Percentiles rank a stretch among this genome's conserved stretches.
phyloP scores from a whole-genome alignment of 2,888 invertebrate genomes.

The Tholera decimalis region DNA sequence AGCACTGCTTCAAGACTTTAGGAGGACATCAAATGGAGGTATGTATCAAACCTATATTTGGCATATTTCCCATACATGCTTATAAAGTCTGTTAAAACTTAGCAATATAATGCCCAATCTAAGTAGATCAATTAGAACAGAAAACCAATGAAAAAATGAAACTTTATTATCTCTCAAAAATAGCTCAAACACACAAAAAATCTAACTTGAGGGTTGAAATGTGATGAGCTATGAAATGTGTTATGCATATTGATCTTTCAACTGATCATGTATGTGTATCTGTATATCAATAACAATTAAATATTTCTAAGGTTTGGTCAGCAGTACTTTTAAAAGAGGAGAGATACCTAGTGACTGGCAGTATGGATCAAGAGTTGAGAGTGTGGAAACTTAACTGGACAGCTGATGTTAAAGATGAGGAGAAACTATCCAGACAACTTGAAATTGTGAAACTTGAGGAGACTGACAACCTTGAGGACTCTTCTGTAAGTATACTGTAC shows the following conservation, averaged over 20 bases:
- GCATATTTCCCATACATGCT: too few species aligned
- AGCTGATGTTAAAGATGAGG: constrained; percentile 87
- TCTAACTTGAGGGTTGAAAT: too few species aligned
- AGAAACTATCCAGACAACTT: constrained; percentile 86
- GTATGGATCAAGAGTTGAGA: constrained; percentile 95
- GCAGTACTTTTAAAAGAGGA: constrained; percentile 95
- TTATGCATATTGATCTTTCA: too few species aligned
- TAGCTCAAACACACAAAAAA: too few species aligned
- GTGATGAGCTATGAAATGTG: too few species aligned
- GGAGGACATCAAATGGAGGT: constrained; percentile 97
- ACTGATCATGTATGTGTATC: too few species aligned
- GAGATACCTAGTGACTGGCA: constrained; percentile 96
- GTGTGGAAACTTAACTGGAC: constrained; percentile 95
- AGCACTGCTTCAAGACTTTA: constrained; percentile 98
- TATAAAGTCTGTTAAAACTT: too few species aligned
- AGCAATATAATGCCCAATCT: not conserved
- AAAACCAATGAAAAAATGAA: too few species aligned
- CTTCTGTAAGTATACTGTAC: constrained; percentile 89
- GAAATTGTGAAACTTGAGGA: constrained; percentile 90
- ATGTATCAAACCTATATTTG: constrained; percentile 47
- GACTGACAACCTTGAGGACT: constrained; percentile 90
- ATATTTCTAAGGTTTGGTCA: constrained; percentile 94
- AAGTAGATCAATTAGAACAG: not conserved
- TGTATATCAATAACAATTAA: not conserved
- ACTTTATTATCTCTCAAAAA: too few species aligned